These are phyloP conservation scores for Poecilia gillii DNA, from an alignment of 2,797 vertebrate genomes.

Conservation along the genomic window DNA sequence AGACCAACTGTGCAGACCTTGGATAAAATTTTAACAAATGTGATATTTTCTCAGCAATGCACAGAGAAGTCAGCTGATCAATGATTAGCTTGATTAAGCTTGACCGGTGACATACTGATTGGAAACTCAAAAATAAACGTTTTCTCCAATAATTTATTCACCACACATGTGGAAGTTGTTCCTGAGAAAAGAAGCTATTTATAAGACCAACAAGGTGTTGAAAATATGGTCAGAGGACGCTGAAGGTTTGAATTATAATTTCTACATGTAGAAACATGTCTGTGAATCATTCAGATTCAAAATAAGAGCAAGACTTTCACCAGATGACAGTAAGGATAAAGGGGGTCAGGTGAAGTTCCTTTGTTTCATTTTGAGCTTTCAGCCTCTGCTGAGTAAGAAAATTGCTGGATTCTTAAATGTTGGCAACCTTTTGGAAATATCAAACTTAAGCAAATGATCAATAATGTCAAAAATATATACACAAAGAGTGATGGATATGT, in stretches of 20 bases:
- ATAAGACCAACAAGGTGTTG: not conserved
- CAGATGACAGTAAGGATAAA: not conserved
- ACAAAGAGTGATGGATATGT: not conserved
- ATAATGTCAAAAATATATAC: not conserved
- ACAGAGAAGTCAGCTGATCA: not conserved
- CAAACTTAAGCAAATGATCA: not conserved
- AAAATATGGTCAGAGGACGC: not conserved
- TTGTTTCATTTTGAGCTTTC: not conserved
- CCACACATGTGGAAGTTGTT: not conserved
- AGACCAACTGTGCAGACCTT: constrained; percentile 11
- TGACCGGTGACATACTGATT: not conserved
- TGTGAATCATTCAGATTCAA: not conserved
- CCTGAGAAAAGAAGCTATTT: not conserved
- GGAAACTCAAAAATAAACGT: not conserved
- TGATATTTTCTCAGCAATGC: not conserved
- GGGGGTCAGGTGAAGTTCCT: not conserved
- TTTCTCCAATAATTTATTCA: not conserved
- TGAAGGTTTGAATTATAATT: not conserved
- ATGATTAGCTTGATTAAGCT: not conserved
- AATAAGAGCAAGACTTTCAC: not conserved
- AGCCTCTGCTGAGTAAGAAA: not conserved
- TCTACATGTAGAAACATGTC: not conserved
- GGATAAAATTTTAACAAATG: constrained; percentile 17
- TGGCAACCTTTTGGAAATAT: not conserved
- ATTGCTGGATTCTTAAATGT: not conserved